Base-by-base conservation (phyloP, 2,888 invertebrate species). In the Hydrotaea diabolus region DNA sequence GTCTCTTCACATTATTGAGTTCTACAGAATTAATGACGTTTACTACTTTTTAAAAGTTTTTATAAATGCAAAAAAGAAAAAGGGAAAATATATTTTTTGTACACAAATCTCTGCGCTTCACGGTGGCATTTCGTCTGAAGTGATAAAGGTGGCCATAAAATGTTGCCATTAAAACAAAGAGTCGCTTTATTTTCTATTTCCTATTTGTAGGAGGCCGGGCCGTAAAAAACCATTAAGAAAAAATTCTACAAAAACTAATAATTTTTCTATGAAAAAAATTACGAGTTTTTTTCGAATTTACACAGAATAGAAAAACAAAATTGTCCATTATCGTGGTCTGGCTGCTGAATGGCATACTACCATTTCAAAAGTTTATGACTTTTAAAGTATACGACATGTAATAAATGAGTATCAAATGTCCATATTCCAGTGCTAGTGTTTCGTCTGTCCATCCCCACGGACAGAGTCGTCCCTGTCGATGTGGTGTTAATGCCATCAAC, bases 381-480 rank as follows among this genome's bases (percentile, higher is more conserved):
- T 73, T 31, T 73, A 53, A 71, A 53, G 0, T 57, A 39, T 57
- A 59, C 19, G 43, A 23, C 43, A 57, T 74, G 73, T 74, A 59
- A 23, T 74, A 74, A 74, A 74, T 57, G 39, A 57, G 39, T 43
- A 74, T 74, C 73, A 74, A 74, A 74, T 74, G 73, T 7, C 39
- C 59, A 74, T 49, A 39, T 71, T 49, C 23, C 59, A 5, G 21
- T 2, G 11, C 26, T 0, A 21, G 0, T 9, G 15, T 39, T 77
- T 36, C 23, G 69, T 82, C 62, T 13, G 23, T 39, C 19, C 19
- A 31, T 23, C 31, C n/a, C 0, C 39, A 0, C 31, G 15, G 11
- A 73, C 55, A 11, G 49, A 17, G 7, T 36, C 74, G 21, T 64
- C 8, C 53, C 13, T 66, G 19, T n/a, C n/a, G n/a, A n/a, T 74